Conservation (phyloP, 2,113 vertebrate species). For the Chlorodrepanis virens region DNA sequence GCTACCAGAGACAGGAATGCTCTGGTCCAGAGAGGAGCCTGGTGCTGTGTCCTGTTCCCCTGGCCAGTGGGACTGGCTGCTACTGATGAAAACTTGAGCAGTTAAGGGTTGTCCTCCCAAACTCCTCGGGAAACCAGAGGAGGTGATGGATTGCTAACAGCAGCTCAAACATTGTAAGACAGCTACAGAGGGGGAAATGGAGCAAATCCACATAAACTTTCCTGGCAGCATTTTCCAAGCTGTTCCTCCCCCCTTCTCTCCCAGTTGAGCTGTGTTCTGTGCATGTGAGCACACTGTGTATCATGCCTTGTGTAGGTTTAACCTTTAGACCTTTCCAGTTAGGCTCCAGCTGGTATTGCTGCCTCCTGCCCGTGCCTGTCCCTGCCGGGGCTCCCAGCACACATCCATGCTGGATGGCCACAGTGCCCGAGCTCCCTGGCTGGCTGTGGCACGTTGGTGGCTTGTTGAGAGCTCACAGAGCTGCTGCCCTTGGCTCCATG, state of each 20-base stretch:
- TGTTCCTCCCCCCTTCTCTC: background rate
- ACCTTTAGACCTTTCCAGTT: background rate
- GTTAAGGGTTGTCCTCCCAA: background rate
- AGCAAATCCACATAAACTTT: background rate
- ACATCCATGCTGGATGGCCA: accelerated
- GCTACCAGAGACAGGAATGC: background rate
- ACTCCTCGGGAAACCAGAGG: background rate
- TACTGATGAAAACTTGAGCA: background rate
- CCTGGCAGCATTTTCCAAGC: background rate
- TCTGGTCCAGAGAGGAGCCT: background rate
- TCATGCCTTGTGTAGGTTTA: background rate
- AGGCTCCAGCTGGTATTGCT: background rate
- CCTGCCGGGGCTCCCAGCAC: accelerated
- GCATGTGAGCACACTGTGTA: background rate
- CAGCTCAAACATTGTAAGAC: background rate
- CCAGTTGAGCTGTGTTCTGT: background rate
- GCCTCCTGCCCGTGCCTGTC: accelerated
- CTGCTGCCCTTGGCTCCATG: accelerated
- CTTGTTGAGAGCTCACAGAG: background rate
- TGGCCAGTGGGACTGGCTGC: background rate
- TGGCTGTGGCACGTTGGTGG: background rate
- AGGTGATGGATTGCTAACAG: background rate
- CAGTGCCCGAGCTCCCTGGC: accelerated
- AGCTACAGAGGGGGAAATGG: background rate
- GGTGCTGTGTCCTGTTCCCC: accelerated